Evolutionary conservation across 2,888 invertebrate genomes (phyloP).

Genomic region (Nudaria mundana): DNA sequence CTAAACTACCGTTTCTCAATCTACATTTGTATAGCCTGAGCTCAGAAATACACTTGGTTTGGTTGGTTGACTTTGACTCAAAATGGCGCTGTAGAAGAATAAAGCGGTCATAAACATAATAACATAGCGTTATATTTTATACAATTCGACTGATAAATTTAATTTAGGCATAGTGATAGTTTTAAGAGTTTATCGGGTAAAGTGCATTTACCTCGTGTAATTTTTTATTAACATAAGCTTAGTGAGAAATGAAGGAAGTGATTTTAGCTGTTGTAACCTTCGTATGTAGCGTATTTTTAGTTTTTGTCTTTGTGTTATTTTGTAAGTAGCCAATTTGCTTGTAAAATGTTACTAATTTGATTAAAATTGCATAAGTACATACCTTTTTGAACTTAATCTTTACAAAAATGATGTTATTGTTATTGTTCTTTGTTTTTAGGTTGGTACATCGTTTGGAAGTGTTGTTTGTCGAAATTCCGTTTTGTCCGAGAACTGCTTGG

Average conservation of each 20-base stretch:
- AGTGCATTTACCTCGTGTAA: slow-evolving; percentile 61
- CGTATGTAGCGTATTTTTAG: slow-evolving; percentile 75
- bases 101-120: slow-evolving; percentile 37
- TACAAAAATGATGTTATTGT: slow-evolving; percentile 3
- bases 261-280: slow-evolving; percentile 75
- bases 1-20: too few species aligned
- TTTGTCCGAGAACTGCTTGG: slow-evolving; percentile 93
- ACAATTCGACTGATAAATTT: slow-evolving; percentile 42
- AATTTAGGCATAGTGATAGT: slow-evolving; percentile 40
- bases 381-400: not conserved
- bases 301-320: slow-evolving; percentile 76
- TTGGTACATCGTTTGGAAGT: slow-evolving; percentile 96
- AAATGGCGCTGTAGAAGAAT: slow-evolving; percentile 58
- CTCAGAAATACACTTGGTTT: too few species aligned
- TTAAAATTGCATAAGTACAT: not conserved
- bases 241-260: slow-evolving; percentile 75
- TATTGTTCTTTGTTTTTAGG: slow-evolving; percentile 82
- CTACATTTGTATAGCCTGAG: too few species aligned
- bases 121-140: slow-evolving; percentile 30
- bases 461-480: slow-evolving; percentile 92
- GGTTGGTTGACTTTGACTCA: too few species aligned
- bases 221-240: slow-evolving; percentile 53
- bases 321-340: slow-evolving; percentile 69
- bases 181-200: too few species aligned
- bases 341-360: slow-evolving; percentile 27